Conservation (phyloP, 2,888 invertebrate species). For the Deroplatys truncata region DNA sequence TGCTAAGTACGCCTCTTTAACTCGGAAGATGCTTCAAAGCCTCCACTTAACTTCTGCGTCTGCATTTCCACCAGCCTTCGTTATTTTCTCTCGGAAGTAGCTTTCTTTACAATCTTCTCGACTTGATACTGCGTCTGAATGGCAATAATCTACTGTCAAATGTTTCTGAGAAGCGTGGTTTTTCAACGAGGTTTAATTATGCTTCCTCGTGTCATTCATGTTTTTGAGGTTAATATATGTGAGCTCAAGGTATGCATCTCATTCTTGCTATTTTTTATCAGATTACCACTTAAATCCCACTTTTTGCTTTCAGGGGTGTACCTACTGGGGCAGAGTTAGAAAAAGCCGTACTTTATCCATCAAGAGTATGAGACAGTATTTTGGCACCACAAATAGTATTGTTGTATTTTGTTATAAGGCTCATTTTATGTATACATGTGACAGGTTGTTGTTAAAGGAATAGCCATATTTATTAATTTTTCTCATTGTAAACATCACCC, state of each 20-base stretch:
- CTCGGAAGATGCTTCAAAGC: background rate
- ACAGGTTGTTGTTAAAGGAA: too few species aligned
- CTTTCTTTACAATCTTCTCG: background rate
- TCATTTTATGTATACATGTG: too few species aligned
- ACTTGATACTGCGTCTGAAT: background rate
- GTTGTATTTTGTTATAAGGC: too few species aligned
- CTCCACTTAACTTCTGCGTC: background rate
- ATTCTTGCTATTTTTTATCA: too few species aligned
- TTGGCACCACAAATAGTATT: too few species aligned
- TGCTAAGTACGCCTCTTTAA: background rate
- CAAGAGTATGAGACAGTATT: too few species aligned
- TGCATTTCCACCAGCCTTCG: background rate
- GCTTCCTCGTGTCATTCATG: background rate
- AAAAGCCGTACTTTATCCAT: too few species aligned
- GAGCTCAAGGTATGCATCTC: background rate
- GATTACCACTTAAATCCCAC: too few species aligned
- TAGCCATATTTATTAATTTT: too few species aligned
- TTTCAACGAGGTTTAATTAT: background rate
- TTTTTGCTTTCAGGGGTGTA: too few species aligned
- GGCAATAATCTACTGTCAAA: background rate
- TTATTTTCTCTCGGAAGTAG: background rate
- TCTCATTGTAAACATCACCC: too few species aligned
- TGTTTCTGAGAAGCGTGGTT: background rate
- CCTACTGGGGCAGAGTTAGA: too few species aligned
- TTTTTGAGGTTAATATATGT: background rate